A percentile compares a stretch with the other conserved stretches of the same genome.
Evolutionary conservation across 2,888 invertebrate genomes (phyloP).

Genomic region (Leucophora obtusa): DNA sequence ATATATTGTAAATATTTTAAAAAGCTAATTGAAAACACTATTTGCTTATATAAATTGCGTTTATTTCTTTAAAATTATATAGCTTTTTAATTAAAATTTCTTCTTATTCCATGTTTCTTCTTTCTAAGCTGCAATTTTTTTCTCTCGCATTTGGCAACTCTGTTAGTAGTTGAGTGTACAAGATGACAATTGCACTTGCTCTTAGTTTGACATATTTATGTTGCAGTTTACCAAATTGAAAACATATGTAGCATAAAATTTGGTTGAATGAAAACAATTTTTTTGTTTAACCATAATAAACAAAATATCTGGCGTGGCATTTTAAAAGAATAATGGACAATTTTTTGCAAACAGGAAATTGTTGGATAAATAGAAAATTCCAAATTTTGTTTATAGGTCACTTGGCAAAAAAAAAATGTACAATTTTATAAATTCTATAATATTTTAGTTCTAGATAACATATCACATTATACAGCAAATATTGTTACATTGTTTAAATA

Average conservation of each 20-base stretch:
- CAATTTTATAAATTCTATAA: not conserved
- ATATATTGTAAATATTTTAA: no score
- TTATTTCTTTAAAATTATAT: no score
- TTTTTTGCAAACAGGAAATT: constrained; percentile 11
- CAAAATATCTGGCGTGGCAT: not conserved
- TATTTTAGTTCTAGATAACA: not conserved
- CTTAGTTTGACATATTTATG: constrained; percentile 37
- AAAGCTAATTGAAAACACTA: no score
- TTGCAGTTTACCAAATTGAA: constrained; percentile 23
- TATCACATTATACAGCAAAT: not conserved
- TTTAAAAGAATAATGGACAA: not conserved
- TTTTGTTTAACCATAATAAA: constrained; percentile 15
- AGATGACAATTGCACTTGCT: constrained; percentile 55
- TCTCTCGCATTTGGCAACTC: constrained; percentile 16
- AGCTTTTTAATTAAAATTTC: no score
- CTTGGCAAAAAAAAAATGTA: not conserved
- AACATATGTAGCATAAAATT: constrained; percentile 42
- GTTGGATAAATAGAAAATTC: constrained; percentile 2
- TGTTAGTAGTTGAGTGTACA: not conserved
- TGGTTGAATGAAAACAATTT: constrained; percentile 35
- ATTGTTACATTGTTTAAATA: no score
- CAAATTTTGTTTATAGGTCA: constrained; percentile 21
- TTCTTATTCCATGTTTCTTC: no score
- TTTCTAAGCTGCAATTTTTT: not conserved
- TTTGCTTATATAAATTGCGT: no score